Percentiles rank a stretch among this genome's conserved stretches.
Conservation (phyloP, 2,113 vertebrate species). For the Paramormyrops kingsleyae region DNA sequence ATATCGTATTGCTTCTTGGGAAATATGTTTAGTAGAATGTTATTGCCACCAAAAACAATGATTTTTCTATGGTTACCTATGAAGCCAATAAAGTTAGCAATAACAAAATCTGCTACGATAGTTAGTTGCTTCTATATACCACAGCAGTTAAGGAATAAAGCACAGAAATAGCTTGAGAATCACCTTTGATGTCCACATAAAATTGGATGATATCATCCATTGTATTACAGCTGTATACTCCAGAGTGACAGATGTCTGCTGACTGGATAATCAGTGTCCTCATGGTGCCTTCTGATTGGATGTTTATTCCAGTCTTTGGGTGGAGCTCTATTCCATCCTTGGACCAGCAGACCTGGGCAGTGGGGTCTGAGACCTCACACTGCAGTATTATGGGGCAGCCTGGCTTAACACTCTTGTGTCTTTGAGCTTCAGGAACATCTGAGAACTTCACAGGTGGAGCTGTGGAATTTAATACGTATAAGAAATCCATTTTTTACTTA, state of each 20-base stretch:
- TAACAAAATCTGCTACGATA: conserved; percentile 23
- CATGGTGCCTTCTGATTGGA: conserved; percentile 45
- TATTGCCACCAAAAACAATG: background rate
- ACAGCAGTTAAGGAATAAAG: conserved; percentile 39
- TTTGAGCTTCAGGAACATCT: conserved; percentile 15
- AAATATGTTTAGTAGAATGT: conserved; percentile 5
- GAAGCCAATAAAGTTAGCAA: conserved; percentile 12
- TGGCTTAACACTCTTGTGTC: conserved; percentile 37
- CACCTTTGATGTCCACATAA: conserved; percentile 36
- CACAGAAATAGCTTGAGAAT: conserved; percentile 37
- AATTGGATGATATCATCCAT: conserved; percentile 28
- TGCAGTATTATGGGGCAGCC: conserved; percentile 55
- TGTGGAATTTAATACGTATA: conserved; percentile 11
- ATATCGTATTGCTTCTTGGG: background rate
- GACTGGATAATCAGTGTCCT: conserved; percentile 50
- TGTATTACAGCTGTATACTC: conserved; percentile 33
- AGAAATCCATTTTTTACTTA: background rate
- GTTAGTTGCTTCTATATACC: conserved; percentile 50
- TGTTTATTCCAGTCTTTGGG: conserved; percentile 46
- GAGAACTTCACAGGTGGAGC: conserved; percentile 21
- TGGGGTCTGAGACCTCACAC: conserved; percentile 59
- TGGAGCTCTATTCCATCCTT: conserved; percentile 54
- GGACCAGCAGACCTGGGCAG: conserved; percentile 51
- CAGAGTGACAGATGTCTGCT: conserved; percentile 25
- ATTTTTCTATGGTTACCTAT: background rate